A percentile compares a stretch with the other conserved stretches of the same genome.
Conservation (phyloP, 2,113 vertebrate genomes). For the Gulo gulo region DNA sequence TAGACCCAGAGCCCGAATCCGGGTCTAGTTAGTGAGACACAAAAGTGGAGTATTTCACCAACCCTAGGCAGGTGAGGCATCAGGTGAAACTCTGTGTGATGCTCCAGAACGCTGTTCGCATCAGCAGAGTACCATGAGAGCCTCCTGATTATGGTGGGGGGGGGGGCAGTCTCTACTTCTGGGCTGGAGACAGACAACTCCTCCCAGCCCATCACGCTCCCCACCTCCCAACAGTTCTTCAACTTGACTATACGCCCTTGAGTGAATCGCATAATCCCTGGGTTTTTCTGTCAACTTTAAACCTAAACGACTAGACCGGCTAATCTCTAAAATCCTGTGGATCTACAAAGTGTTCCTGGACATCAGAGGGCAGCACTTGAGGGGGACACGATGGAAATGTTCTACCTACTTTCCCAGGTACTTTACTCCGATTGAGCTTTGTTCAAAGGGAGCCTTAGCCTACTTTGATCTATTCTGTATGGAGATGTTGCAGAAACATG, state of each 20-base stretch:
- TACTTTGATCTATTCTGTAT: conserved; percentile 36
- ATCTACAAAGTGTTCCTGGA: not conserved
- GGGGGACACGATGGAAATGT: not conserved
- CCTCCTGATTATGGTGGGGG: not conserved
- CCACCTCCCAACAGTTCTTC: not conserved
- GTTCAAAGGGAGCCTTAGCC: conserved; percentile 49
- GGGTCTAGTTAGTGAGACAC: not conserved
- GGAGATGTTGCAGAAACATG: conserved; percentile 14
- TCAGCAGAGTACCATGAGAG: not conserved
- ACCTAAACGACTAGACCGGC: not conserved
- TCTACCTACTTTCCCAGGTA: not conserved
- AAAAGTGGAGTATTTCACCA: not conserved
- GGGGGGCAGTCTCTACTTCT: not conserved
- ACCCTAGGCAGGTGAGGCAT: not conserved
- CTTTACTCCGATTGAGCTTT: not conserved
- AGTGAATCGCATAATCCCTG: not conserved
- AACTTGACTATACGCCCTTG: not conserved
- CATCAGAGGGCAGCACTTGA: not conserved
- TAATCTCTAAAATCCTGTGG: not conserved
- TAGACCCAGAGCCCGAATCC: no score
- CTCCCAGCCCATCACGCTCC: no score
- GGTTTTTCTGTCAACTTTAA: not conserved
- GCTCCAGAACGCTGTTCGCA: not conserved
- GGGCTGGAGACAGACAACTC: not conserved
- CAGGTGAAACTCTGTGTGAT: not conserved